A percentile compares a stretch with the other conserved stretches of the same genome.
phyloP scores from a whole-genome alignment of 2,113 vertebrate genomes.

The Ia io region DNA sequence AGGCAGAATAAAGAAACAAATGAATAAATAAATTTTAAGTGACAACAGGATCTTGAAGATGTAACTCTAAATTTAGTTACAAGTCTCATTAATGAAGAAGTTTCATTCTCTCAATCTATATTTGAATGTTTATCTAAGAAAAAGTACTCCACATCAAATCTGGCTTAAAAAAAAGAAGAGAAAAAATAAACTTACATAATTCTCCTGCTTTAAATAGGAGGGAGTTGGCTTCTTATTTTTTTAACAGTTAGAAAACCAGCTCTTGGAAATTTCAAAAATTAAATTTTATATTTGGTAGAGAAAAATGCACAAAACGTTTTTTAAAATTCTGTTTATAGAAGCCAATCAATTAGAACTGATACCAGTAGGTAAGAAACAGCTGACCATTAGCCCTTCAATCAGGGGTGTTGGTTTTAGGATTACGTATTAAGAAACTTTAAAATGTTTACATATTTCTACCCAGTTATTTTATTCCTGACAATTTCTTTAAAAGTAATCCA shows the following conservation, averaged over 20 bases:
- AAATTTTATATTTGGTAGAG: not conserved
- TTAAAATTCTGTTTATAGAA: not conserved
- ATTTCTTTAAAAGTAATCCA: not conserved
- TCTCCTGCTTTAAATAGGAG: not conserved
- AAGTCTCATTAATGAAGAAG: constrained; percentile 26
- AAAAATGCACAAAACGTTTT: not conserved
- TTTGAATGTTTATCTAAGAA: constrained; percentile 1
- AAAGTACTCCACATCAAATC: not conserved
- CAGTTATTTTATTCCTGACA: not conserved
- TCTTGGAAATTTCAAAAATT: constrained; percentile 13
- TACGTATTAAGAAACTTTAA: not conserved
- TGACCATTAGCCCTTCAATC: too few species aligned
- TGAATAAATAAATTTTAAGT: not conserved
- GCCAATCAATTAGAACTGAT: not conserved
- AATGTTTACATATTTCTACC: not conserved
- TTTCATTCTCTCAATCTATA: not conserved
- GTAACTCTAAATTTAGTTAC: constrained; percentile 13
- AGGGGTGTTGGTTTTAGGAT: not conserved
- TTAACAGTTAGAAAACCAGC: not conserved
- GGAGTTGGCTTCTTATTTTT: not conserved
- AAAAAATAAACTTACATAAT: not conserved
- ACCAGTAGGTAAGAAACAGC: not conserved
- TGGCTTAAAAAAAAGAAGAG: not conserved
- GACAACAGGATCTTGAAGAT: not conserved
- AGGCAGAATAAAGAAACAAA: not conserved